phyloP scores from a whole-genome alignment of 1,140 invertebrate species.

The Coptotermes formosanus region DNA sequence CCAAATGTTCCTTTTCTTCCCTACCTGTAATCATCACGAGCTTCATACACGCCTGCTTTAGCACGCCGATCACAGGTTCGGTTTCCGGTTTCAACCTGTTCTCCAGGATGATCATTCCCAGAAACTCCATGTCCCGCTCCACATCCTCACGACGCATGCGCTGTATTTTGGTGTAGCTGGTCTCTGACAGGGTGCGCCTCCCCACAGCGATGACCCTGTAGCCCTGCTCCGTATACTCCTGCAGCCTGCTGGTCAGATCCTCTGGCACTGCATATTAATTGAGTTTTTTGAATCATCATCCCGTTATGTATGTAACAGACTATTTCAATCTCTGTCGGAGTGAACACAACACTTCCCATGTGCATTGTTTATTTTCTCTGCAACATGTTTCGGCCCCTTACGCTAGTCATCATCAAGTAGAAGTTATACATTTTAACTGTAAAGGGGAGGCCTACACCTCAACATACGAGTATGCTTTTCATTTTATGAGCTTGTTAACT shows the following conservation, averaged over 20 bases:
- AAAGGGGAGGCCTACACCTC: too few relatives aligned
- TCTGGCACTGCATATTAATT: slow-evolving; percentile 52
- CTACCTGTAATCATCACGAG: slow-evolving; percentile 90
- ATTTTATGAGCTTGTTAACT: too few relatives aligned
- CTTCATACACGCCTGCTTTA: slow-evolving; percentile 79
- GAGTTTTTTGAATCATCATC: too few relatives aligned
- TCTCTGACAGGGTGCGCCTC: slow-evolving; percentile 61
- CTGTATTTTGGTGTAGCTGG: slow-evolving; percentile 56
- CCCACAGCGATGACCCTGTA: slow-evolving; percentile 86
- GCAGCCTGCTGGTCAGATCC: slow-evolving; percentile 70
- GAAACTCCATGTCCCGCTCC: slow-evolving; percentile 78
- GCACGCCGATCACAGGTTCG: slow-evolving; percentile 66
- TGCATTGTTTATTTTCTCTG: too few relatives aligned
- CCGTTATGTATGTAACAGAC: background rate
- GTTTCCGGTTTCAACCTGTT: slow-evolving; percentile 88
- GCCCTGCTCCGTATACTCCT: slow-evolving; percentile 81
- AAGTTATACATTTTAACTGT: too few relatives aligned
- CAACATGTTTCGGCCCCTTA: too few relatives aligned
- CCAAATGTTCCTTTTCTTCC: background rate
- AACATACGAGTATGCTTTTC: too few relatives aligned
- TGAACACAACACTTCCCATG: too few relatives aligned
- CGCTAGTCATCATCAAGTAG: too few relatives aligned
- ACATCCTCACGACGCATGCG: slow-evolving; percentile 60
- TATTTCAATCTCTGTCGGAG: too few relatives aligned
- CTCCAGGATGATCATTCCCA: slow-evolving; percentile 86